Evolutionary conservation across 2,797 vertebrate genomes (phyloP), one percentile per base, ranked within the genome.

Genomic region (Acestrorhynchus altus): DNA sequence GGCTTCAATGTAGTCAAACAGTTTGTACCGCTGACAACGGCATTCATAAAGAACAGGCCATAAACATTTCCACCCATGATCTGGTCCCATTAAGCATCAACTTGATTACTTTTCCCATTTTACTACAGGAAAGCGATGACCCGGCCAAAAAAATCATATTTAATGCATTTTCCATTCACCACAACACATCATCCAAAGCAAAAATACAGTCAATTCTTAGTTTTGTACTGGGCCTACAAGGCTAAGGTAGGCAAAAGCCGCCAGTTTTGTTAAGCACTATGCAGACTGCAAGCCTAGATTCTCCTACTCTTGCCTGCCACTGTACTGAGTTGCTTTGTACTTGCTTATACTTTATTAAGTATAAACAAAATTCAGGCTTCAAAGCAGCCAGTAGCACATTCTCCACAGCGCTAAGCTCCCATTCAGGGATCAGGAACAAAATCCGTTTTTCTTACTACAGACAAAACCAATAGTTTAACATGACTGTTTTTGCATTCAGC

Each of bases 1-100:
- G 81, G 80, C 82, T 85, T 88, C 10, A 89, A 74, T 89, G 85
- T 89, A 80, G 85, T 81, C 77, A 39, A 79, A 77, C 68, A 78
- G 31, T 81, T 49, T 2, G 76, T 12, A 74, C 52, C 10, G 35
- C 66, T 57, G 44, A 72, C n/a, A 64, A 31, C 39, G 39, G 12
- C 65, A 73, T 18, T 26, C 35, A 54, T 56, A 28, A n/a, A n/a
- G n/a, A n/a, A 40, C 54, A 54, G 8, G 10, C 59, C 31, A 61
- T 20, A 40, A 59, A 49, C n/a, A n/a, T 24, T 39, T 65, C 5
- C 52, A 46, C 56, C n/a, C 11, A 31, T 51, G 16, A 67, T 47
- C n/a, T 15, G 40, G 31, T 35, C 31, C 31, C 9, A 24, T 10
- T 1, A 61, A n/a, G 10, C 7, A 39, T 5, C 1, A 39, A 61